phyloP scores from a whole-genome alignment of 2,797 vertebrate species.

The Rachycentron canadum region DNA sequence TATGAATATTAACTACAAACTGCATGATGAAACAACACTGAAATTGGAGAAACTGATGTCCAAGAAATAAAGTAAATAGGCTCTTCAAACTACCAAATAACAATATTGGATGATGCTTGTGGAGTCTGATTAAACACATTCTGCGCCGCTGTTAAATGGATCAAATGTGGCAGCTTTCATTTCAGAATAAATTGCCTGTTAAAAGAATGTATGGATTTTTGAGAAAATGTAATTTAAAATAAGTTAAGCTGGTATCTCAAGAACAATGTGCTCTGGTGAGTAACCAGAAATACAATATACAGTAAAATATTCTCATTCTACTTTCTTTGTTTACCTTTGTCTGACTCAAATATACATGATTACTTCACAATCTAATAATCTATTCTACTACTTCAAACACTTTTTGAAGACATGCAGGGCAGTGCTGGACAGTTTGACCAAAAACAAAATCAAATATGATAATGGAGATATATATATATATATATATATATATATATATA shows the following conservation, averaged over 20 bases:
- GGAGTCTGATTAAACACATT: slow-evolving; percentile 10
- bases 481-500: background rate
- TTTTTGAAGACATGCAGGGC: background rate
- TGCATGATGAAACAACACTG: slow-evolving; percentile 67
- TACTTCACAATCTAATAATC: background rate
- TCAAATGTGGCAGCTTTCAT: background rate
- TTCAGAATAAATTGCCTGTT: background rate
- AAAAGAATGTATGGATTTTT: background rate
- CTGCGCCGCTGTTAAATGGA: background rate
- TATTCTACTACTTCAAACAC: background rate
- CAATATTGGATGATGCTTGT: slow-evolving; percentile 1
- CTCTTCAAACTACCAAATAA: slow-evolving; percentile 18
- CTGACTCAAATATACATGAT: background rate
- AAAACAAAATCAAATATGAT: background rate
- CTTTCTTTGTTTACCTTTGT: background rate
- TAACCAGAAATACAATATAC: too few relatives aligned
- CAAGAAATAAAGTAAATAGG: slow-evolving; percentile 41
- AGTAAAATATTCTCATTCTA: background rate
- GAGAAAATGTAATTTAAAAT: background rate
- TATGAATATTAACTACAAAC: slow-evolving; percentile 60
- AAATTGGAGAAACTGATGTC: slow-evolving; percentile 62
- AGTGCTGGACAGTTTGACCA: background rate
- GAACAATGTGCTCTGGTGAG: background rate
- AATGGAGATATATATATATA: background rate
- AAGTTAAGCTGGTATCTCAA: background rate